Evolutionary conservation across 2,888 invertebrate species (phyloP).

Genomic region (Dioctria linearis): DNA sequence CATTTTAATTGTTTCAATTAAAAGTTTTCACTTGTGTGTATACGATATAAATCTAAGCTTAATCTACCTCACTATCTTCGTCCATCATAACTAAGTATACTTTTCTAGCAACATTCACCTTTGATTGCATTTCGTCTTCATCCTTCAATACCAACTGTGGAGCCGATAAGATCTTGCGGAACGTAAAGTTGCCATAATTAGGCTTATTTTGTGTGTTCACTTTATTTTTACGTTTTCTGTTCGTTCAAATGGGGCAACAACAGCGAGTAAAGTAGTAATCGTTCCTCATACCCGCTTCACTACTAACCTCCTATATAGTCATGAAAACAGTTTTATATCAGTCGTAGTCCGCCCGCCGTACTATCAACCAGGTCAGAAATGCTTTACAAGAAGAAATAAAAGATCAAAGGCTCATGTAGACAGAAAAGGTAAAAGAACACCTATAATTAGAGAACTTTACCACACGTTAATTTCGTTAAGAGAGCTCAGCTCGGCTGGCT

Average conservation of each 20-base stretch:
- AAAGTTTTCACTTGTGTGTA: constrained; percentile 35
- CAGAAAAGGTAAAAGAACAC: constrained; percentile 57
- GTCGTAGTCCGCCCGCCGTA: not conserved
- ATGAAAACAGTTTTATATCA: constrained; percentile 1
- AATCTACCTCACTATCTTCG: not conserved
- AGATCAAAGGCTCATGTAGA: constrained; percentile 35
- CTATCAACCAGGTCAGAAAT: constrained; percentile 44
- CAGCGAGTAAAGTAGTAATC: not conserved
- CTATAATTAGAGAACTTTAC: constrained; percentile 63
- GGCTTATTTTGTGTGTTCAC: constrained; percentile 56
- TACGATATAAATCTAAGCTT: too few species aligned
- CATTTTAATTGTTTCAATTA: constrained; percentile 41
- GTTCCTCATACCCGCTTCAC: not conserved
- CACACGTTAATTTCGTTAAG: constrained; percentile 61
- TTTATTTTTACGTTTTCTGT: constrained; percentile 50
- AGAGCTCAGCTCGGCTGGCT: constrained; percentile 58
- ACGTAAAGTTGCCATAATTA: constrained; percentile 57
- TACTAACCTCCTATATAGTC: constrained; percentile 14
- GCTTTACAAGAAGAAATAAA: constrained; percentile 31
- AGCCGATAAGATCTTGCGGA: constrained; percentile 49
- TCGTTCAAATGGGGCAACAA: constrained; percentile 31
- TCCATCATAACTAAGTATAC: constrained; percentile 8
- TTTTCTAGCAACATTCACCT: constrained; percentile 15
- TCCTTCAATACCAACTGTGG: constrained; percentile 12
- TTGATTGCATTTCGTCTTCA: constrained; percentile 42